Base-by-base conservation (phyloP, 2,113 vertebrate species). In the Acanthisitta chloris region DNA sequence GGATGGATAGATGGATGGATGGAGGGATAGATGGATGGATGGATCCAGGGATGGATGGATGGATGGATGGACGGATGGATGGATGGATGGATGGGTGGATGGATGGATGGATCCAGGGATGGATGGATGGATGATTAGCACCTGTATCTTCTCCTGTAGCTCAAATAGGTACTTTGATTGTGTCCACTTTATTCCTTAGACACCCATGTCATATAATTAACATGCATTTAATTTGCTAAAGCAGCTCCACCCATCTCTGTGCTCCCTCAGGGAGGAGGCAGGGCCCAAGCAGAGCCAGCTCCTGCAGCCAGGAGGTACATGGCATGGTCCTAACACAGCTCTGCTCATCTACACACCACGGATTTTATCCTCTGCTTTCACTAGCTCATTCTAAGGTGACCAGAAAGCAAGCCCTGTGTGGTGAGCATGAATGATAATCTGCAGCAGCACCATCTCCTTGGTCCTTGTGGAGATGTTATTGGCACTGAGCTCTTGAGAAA, bases 341-440 rank as follows among this genome's bases (percentile, higher is more conserved):
- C 91, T 14, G 6, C 81, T 78, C 55, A 65, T 62, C 81, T 85
- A 34, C 17, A 57, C 36, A 54, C 46, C 94, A 38, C 85, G 31
- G 54, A 58, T 70, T 86, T 81, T 23, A 84, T 51, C 43, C 45
- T 83, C 88, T 71, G 93, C 90, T 97, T 86, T 92, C 28, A 33
- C 81, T 57, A 82, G 92, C 92, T 97, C 87, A 79, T 83, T 96
- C 92, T 57, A 81, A 90, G 92, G 89, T 88, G 96, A 81, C 70
- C 85, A 46, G 71, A 94, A 92, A 94, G 92, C 72, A 77, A 96
- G 87, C 91, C 93, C 85, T 77, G 82, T 94, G 85, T 90, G 86
- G 97, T 96, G 89, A 94, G 97, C 86, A 97, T 24, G 95, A 96
- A 92, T 89, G 81, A 97, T 91, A 91, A 94, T 90, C 71, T 95